These are phyloP conservation scores for Vanessa cardui DNA, from an alignment of 2,888 invertebrate genomes.

Conservation along the genomic window DNA sequence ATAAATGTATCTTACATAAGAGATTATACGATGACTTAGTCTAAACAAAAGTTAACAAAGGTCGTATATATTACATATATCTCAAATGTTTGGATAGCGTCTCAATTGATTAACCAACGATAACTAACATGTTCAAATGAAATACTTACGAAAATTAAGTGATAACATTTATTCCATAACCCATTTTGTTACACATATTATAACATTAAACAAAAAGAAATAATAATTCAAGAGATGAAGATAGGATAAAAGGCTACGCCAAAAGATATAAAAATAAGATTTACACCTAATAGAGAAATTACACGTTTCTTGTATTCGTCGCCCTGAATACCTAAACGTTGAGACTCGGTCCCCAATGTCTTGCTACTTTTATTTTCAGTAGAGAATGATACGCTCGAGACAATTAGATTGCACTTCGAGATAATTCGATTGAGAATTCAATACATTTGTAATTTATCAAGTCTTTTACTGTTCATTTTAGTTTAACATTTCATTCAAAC, in stretches of 20 bases:
- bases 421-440: conserved; percentile 36
- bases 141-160: not conserved
- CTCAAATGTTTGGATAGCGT: too few species aligned
- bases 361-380: conserved; percentile 9
- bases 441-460: conserved; percentile 6
- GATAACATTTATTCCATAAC: not conserved
- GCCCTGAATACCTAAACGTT: conserved; percentile 17
- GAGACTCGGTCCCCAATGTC: conserved; percentile 9
- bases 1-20: too few species aligned
- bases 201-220: conserved; percentile 19
- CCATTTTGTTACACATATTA: not conserved
- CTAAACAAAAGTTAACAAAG: too few species aligned
- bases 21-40: too few species aligned
- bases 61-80: too few species aligned
- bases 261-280: conserved; percentile 28
- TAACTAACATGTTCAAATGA: too few species aligned
- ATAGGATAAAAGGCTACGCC: conserved; percentile 26
- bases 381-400: not conserved
- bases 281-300: conserved; percentile 23
- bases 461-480: not conserved
- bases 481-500: not conserved
- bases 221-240: conserved; percentile 18
- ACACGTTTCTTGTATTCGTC: conserved; percentile 22
- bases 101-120: too few species aligned
- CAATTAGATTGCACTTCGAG: conserved; percentile 35